Evolutionary conservation across 2,888 invertebrate species (phyloP).

Genomic region (Plemyria rubiginata): DNA sequence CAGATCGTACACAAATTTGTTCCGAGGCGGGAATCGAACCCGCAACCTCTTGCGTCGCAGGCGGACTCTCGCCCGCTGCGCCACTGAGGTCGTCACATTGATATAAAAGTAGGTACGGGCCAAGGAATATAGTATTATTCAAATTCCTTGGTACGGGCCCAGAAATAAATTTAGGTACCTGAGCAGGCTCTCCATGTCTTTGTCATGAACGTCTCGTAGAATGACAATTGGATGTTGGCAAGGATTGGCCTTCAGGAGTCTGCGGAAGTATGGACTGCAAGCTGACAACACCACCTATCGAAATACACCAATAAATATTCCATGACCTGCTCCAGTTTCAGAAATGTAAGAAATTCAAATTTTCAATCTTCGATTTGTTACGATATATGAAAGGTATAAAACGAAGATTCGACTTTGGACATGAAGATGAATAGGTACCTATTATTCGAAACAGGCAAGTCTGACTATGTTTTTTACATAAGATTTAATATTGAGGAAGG

Average conservation of each 20-base stretch:
- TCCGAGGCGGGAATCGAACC: no score
- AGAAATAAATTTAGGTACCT: constrained; percentile 81
- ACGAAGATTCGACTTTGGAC: constrained; percentile 2
- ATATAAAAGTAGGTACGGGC: no score
- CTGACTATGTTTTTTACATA: no score
- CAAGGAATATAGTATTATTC: no score
- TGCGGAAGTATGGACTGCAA: constrained; percentile 96
- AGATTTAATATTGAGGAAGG: no score
- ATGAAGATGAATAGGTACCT: background rate
- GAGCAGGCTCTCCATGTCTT: constrained; percentile 94
- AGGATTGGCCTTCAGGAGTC: constrained; percentile 94
- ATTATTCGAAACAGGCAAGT: no score
- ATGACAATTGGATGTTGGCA: constrained; percentile 96
- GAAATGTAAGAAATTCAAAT: background rate
- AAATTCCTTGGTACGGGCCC: no score
- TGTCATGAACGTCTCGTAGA: constrained; percentile 92
- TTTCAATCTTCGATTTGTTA: background rate
- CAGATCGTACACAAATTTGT: no score
- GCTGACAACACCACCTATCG: constrained; percentile 91
- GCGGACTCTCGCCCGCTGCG: no score
- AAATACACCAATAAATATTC: constrained; percentile 2
- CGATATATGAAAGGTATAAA: background rate
- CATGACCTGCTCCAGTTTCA: background rate
- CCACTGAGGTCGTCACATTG: no score
- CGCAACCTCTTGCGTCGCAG: no score